These are phyloP conservation scores for Dorcus parallelipipedus DNA, from an alignment of 2,888 invertebrate species.

Conservation along the genomic window DNA sequence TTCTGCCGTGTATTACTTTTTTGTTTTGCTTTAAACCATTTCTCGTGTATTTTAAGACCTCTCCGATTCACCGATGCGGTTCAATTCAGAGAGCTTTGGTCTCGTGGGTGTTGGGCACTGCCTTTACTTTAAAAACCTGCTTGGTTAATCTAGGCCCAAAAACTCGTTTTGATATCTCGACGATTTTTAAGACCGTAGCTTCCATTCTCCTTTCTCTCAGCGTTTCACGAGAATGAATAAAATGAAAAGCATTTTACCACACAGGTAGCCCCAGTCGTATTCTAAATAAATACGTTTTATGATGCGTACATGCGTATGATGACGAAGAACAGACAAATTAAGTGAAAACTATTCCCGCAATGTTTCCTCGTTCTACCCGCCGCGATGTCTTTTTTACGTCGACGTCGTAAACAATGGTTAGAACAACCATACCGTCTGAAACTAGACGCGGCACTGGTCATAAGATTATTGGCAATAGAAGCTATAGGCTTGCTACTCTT, in stretches of 20 bases:
- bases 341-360: no score
- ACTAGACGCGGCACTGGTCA: slow-evolving; percentile 14
- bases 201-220: slow-evolving; percentile 2
- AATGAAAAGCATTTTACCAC: slow-evolving; percentile 19
- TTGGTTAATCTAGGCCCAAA: no score
- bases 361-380: background rate
- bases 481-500: slow-evolving; percentile 5
- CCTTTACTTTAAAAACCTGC: no score
- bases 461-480: slow-evolving; percentile 13
- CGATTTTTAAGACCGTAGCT: background rate
- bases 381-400: background rate
- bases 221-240: slow-evolving; percentile 13
- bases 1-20: slow-evolving; percentile 23
- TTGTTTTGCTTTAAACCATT: slow-evolving; percentile 8
- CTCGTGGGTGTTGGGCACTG: no score
- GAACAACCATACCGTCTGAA: slow-evolving; percentile 10
- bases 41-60: slow-evolving; percentile 17
- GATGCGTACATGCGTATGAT: no score
- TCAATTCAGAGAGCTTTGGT: no score
- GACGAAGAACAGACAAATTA: no score
- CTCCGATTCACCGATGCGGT: background rate
- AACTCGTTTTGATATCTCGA: background rate
- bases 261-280: slow-evolving; percentile 16
- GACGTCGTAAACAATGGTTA: background rate
- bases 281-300: background rate